Evolutionary conservation across 1,140 invertebrate species (phyloP).

Genomic region (Phocides pigmalion): DNA sequence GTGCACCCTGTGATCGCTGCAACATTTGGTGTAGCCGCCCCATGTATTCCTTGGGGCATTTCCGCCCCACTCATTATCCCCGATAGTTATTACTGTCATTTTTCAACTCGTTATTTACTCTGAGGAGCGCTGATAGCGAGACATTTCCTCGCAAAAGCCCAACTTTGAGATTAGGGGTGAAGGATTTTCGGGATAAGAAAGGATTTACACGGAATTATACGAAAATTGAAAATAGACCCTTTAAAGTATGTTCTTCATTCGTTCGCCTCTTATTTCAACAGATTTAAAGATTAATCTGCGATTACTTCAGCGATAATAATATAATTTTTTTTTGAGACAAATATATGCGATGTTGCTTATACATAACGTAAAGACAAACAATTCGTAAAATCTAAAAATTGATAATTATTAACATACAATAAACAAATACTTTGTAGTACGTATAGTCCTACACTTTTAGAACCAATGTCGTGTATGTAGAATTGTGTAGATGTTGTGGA

Average conservation of each 20-base stretch:
- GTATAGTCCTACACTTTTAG: too few relatives aligned
- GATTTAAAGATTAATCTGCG: slow-evolving; percentile 9
- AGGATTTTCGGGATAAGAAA: slow-evolving; percentile 63
- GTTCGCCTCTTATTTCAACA: slow-evolving; percentile 9
- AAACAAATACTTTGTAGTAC: too few relatives aligned
- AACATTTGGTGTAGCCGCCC: slow-evolving; percentile 75
- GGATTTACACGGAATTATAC: slow-evolving; percentile 61
- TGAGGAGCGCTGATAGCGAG: slow-evolving; percentile 77
- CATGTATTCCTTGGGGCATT: slow-evolving; percentile 76
- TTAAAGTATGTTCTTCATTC: slow-evolving; percentile 33
- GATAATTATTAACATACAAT: too few relatives aligned
- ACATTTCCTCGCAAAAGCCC: slow-evolving; percentile 71
- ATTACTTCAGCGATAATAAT: background rate
- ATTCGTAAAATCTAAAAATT: too few relatives aligned
- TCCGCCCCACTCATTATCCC: slow-evolving; percentile 79
- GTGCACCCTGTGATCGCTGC: slow-evolving; percentile 46
- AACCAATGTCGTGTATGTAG: too few relatives aligned
- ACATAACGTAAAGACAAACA: background rate
- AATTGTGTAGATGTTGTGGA: too few relatives aligned
- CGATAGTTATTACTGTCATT: slow-evolving; percentile 82
- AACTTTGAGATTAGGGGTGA: slow-evolving; percentile 72
- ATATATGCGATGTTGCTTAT: background rate
- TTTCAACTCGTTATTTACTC: slow-evolving; percentile 83
- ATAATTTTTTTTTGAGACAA: background rate
- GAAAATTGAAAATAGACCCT: slow-evolving; percentile 71